phyloP scores from a whole-genome alignment of 1,140 invertebrate genomes.

The Kradibia gibbosae region DNA sequence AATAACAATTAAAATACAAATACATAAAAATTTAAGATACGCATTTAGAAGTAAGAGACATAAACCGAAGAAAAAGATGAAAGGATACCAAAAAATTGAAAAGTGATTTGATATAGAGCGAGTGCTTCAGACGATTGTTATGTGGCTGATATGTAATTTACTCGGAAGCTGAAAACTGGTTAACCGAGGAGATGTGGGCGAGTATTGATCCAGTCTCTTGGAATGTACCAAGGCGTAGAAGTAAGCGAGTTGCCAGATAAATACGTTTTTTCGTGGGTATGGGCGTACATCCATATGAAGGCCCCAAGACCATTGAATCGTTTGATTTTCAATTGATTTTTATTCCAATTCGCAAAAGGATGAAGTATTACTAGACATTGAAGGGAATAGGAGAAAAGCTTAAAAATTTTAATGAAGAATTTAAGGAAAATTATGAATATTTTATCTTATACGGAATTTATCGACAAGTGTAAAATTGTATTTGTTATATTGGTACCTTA shows the following conservation, averaged over 20 bases:
- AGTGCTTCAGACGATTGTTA: conserved; percentile 36
- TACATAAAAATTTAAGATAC: no score
- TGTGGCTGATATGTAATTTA: conserved; percentile 15
- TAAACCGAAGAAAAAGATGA: not conserved
- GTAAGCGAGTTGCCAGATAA: conserved; percentile 22
- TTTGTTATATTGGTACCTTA: no score
- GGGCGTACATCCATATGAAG: not conserved
- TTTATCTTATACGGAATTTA: no score
- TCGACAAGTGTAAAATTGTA: no score
- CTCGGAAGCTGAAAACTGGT: conserved; percentile 64
- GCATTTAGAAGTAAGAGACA: not conserved
- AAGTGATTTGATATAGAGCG: conserved; percentile 58
- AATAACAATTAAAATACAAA: no score
- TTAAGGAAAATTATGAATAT: no score
- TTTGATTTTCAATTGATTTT: not conserved
- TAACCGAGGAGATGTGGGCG: conserved; percentile 59
- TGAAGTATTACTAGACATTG: no score
- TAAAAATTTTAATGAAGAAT: no score
- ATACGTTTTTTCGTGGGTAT: not conserved
- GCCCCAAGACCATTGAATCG: not conserved
- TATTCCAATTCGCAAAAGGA: not conserved
- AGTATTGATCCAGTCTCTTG: conserved; percentile 67
- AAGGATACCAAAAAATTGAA: not conserved
- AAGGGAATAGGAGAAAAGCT: no score
- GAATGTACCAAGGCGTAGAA: conserved; percentile 40